Evolutionary conservation across 64 coral and sea anemone genomes (phyloP).

Genomic region (Stichodactyla mertensii): DNA sequence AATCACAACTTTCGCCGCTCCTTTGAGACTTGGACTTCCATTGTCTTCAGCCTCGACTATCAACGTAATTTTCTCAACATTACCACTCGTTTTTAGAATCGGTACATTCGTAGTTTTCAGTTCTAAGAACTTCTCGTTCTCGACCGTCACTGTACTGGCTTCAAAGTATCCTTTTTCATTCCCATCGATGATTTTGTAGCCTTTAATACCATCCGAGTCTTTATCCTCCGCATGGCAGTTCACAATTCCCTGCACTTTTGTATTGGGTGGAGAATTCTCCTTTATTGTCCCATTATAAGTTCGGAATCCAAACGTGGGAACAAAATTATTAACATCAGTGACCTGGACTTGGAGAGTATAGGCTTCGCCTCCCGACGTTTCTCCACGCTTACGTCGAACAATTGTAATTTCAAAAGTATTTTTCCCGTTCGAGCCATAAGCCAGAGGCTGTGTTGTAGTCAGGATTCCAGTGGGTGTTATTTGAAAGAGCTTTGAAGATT

Average conservation of each 20-base stretch:
- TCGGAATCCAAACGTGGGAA: constrained; percentile 46
- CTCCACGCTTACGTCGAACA: constrained; percentile 23
- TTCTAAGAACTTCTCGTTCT: constrained; percentile 47
- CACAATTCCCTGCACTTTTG: constrained; percentile 54
- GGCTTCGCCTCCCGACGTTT: constrained; percentile 30
- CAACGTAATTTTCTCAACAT: constrained; percentile 27
- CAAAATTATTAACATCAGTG: constrained; percentile 56
- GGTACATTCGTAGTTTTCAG: constrained; percentile 48
- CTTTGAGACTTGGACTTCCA: constrained; percentile 36
- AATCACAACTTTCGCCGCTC: constrained; percentile 31
- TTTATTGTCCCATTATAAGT: constrained; percentile 62
- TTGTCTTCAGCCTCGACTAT: constrained; percentile 62
- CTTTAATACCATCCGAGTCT: constrained; percentile 38
- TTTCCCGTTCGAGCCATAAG: constrained; percentile 20
- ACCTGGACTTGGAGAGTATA: constrained; percentile 52
- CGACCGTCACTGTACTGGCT: constrained; percentile 27
- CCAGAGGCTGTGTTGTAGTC: constrained; percentile 33
- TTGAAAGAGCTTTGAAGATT: constrained; percentile 36
- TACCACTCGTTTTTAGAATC: constrained; percentile 26
- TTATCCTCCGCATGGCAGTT: constrained; percentile 66
- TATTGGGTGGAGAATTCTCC: constrained; percentile 47
- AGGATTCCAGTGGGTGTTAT: constrained; percentile 24
- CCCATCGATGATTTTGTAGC: constrained; percentile 68
- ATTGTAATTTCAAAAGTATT: constrained; percentile 57
- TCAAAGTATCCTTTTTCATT: constrained; percentile 79